A percentile compares a stretch with the other conserved stretches of the same genome.
Conservation (phyloP, 2,888 invertebrate genomes). For the Cheilosia variabilis region DNA sequence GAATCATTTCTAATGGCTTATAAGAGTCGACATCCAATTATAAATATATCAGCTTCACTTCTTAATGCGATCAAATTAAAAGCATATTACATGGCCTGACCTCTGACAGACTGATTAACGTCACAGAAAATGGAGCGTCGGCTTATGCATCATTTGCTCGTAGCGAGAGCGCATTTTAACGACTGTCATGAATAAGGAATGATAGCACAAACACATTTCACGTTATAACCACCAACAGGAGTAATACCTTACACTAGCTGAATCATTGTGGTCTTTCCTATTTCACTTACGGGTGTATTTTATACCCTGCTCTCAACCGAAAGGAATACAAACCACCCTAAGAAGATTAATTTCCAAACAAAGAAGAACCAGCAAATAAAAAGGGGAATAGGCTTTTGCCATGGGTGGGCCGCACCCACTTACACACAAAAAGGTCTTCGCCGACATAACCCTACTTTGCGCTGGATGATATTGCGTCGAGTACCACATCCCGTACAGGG, state of each 20-base stretch:
- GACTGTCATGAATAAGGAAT: slow-evolving; percentile 23
- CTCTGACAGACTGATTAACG: slow-evolving; percentile 11
- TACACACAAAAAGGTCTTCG: slow-evolving; percentile 5
- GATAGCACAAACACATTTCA: slow-evolving; percentile 10
- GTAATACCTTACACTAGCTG: slow-evolving; percentile 11
- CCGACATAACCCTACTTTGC: background rate
- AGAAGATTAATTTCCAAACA: slow-evolving; percentile 47
- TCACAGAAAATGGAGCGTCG: background rate
- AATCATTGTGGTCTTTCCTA: slow-evolving; percentile 3
- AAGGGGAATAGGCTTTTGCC: background rate
- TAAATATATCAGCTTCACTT: background rate
- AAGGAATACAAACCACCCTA: slow-evolving; percentile 26
- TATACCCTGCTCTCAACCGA: slow-evolving; percentile 1
- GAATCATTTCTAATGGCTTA: too few relatives aligned
- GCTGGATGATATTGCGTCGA: slow-evolving; percentile 35
- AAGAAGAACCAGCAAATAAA: slow-evolving; percentile 3
- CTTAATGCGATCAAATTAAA: slow-evolving; percentile 10
- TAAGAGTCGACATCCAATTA: too few relatives aligned
- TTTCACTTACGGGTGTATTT: background rate
- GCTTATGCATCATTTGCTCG: background rate
- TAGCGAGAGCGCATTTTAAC: background rate
- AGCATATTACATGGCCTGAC: slow-evolving; percentile 23
- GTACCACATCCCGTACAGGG: slow-evolving; percentile 35
- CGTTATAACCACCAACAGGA: slow-evolving; percentile 5
- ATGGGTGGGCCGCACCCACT: background rate